phyloP scores from a whole-genome alignment of 2,888 invertebrate species.

The Doris montereyensis region DNA sequence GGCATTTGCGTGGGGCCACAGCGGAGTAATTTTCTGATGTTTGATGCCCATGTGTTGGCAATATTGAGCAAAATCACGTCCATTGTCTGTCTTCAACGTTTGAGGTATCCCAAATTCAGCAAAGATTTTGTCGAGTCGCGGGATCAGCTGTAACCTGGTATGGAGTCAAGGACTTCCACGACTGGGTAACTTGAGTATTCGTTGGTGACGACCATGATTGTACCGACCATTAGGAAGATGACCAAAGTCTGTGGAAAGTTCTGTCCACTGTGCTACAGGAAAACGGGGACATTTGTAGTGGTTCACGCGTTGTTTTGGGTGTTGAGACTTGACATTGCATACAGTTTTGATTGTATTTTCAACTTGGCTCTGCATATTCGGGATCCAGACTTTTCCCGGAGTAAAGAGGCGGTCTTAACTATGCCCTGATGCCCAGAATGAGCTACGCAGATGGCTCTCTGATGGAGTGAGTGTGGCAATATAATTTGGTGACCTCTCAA shows the following conservation, averaged over 20 bases:
- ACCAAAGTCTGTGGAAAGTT: constrained; percentile 34
- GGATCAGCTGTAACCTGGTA: constrained; percentile 25
- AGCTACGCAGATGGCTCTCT: background rate
- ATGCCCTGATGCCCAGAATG: background rate
- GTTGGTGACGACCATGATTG: constrained; percentile 38
- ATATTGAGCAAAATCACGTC: constrained; percentile 8
- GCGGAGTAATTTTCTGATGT: constrained; percentile 2
- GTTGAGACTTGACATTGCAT: constrained; percentile 38
- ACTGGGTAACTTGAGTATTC: constrained; percentile 38
- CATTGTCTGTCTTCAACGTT: constrained; percentile 33
- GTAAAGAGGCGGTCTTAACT: background rate
- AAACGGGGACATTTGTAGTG: constrained; percentile 35
- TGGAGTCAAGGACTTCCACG: constrained; percentile 33
- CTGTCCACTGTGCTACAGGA: constrained; percentile 32
- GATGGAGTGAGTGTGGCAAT: background rate
- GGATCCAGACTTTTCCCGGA: constrained; percentile 3
- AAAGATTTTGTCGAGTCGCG: constrained; percentile 39
- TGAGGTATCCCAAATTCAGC: constrained; percentile 32
- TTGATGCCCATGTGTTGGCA: constrained; percentile 20
- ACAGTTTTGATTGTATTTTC: constrained; percentile 24
- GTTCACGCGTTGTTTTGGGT: constrained; percentile 13
- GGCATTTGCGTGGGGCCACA: constrained; percentile 14
- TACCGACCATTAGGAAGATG: constrained; percentile 35
- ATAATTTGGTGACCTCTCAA: background rate
- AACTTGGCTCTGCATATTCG: background rate